Conservation (phyloP, 2,888 invertebrate species). For the Calameuta pallipes region DNA sequence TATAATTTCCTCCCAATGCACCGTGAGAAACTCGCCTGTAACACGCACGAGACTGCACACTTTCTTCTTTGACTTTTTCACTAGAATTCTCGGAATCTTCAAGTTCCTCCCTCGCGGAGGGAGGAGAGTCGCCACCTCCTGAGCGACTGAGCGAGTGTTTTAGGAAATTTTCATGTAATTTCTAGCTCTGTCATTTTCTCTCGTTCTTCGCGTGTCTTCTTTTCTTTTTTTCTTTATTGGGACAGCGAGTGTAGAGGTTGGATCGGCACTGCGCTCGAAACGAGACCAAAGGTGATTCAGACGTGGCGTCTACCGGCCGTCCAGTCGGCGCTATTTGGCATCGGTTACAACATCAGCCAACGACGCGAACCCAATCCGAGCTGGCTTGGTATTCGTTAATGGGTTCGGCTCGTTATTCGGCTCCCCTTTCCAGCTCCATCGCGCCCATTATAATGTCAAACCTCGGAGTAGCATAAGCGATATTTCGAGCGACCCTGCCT, state of each 20-base stretch:
- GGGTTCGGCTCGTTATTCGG: slow-evolving; percentile 28
- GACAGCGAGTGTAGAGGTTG: not conserved
- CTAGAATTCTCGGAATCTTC: too few species aligned
- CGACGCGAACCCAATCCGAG: not conserved
- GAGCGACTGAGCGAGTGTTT: too few species aligned
- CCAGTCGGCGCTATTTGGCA: not conserved
- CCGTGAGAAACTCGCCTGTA: slow-evolving; percentile 63
- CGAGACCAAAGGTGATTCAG: too few species aligned
- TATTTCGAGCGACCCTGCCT: not conserved
- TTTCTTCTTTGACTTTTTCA: too few species aligned
- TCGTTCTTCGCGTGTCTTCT: slow-evolving; percentile 2
- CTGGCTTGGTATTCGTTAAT: not conserved
- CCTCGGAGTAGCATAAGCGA: slow-evolving; percentile 9
- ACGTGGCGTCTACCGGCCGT: not conserved
- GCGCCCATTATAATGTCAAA: slow-evolving; percentile 38
- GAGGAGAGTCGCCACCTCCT: too few species aligned
- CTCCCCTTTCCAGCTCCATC: not conserved
- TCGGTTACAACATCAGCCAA: not conserved
- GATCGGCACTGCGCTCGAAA: too few species aligned
- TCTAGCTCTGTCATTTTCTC: not conserved
- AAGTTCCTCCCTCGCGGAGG: too few species aligned
- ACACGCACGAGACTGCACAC: slow-evolving; percentile 51
- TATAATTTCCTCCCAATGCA: slow-evolving; percentile 62
- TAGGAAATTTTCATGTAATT: too few species aligned
- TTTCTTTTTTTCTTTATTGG: not conserved